A percentile compares a stretch with the other conserved stretches of the same genome.
Evolutionary conservation across 2,888 invertebrate species (phyloP).

Genomic region (Linyphia triangularis): DNA sequence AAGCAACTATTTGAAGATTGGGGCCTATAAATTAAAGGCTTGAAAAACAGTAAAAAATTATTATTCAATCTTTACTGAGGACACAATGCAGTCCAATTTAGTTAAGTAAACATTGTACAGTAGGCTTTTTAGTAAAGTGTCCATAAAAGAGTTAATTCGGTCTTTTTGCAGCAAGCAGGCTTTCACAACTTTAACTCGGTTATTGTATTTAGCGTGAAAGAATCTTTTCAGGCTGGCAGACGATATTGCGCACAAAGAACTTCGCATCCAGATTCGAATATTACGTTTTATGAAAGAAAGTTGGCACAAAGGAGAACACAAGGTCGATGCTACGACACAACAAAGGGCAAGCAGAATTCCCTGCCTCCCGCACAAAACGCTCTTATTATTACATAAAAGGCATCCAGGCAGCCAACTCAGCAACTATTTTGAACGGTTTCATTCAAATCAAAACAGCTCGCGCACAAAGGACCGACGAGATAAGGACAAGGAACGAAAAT

Average conservation of each 20-base stretch:
- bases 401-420: constrained; percentile 21
- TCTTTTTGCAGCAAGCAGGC: background rate
- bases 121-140: background rate
- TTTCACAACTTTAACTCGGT: background rate
- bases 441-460: constrained; percentile 55
- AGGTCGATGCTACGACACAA: constrained; percentile 12
- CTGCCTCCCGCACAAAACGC: constrained; percentile 3
- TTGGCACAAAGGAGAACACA: constrained; percentile 10
- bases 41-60: too few relatives aligned
- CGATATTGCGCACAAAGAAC: background rate
- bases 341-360: background rate
- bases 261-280: constrained; percentile 10
- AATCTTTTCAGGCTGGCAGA: constrained; percentile 2
- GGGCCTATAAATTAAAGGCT: too few relatives aligned
- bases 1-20: too few relatives aligned
- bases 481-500: constrained; percentile 49
- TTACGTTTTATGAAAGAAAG: constrained; percentile 18
- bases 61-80: too few relatives aligned
- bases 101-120: background rate
- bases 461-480: constrained; percentile 35
- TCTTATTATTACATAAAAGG: constrained; percentile 34
- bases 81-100: background rate
- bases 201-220: background rate
- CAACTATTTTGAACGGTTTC: constrained; percentile 48
- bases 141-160: background rate